These are phyloP conservation scores for Cladopsammia gracilis DNA, from an alignment of 64 coral and sea anemone genomes.

Conservation along the genomic window DNA sequence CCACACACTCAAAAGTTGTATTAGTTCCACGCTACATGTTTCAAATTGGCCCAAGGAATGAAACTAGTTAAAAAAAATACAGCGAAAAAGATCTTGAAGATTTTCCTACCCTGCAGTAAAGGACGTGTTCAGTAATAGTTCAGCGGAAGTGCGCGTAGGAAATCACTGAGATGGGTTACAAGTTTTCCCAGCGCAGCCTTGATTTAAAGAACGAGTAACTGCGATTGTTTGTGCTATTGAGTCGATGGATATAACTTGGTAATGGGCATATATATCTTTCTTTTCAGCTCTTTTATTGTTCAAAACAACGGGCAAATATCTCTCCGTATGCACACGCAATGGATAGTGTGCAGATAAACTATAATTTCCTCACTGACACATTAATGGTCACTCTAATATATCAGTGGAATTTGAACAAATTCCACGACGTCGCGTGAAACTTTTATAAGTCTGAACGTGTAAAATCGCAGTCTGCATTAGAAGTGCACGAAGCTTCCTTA, in stretches of 20 bases:
- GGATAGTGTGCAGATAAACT: not conserved
- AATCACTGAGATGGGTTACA: not conserved
- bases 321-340: slow-evolving; percentile 6
- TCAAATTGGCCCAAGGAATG: too few relatives aligned
- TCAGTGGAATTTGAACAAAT: not conserved
- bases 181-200: not conserved
- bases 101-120: too few relatives aligned
- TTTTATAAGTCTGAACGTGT: not conserved
- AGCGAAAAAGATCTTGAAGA: too few relatives aligned
- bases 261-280: not conserved
- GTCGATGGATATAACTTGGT: not conserved
- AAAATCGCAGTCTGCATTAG: not conserved
- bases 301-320: slow-evolving; percentile 49
- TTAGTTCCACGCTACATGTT: too few relatives aligned
- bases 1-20: too few relatives aligned
- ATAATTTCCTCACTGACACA: not conserved
- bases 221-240: not conserved
- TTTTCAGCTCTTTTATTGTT: slow-evolving; percentile 25
- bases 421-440: not conserved
- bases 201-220: not conserved
- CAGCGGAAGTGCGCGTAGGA: not conserved
- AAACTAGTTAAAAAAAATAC: too few relatives aligned
- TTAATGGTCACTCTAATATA: not conserved
- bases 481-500: not conserved
- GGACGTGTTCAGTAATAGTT: too few relatives aligned